Percentiles rank a stretch among this genome's conserved stretches.
These are phyloP conservation scores for Xanthorhoe spadicearia DNA, from an alignment of 2,888 invertebrate species.

Conservation along the genomic window DNA sequence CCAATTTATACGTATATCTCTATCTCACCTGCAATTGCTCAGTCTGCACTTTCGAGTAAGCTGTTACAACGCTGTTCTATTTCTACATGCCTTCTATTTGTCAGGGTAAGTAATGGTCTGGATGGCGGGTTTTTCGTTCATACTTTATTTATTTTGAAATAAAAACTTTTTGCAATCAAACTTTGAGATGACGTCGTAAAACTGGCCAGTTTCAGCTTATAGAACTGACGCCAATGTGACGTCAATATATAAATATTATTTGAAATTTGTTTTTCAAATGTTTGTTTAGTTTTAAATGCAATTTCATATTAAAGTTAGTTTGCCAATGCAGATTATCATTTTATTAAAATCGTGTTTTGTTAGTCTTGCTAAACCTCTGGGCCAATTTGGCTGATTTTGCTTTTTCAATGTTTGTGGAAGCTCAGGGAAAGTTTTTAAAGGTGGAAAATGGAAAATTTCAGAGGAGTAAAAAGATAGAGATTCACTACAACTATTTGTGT, in stretches of 20 bases:
- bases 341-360: too few relatives aligned
- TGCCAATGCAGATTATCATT: too few relatives aligned
- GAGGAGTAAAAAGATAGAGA: too few relatives aligned
- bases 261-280: neutral
- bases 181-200: conserved; percentile 36
- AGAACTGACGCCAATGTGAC: conserved; percentile 1
- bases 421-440: too few relatives aligned
- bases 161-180: conserved; percentile 39
- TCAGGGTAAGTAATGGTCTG: conserved; percentile 36
- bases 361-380: too few relatives aligned
- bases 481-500: too few relatives aligned
- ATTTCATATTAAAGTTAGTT: neutral
- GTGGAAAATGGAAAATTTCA: too few relatives aligned
- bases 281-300: neutral
- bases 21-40: conserved; percentile 34
- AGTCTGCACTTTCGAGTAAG: conserved; percentile 34
- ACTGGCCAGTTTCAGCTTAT: conserved; percentile 26
- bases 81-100: conserved; percentile 36
- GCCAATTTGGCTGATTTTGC: too few relatives aligned
- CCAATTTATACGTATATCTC: conserved; percentile 47
- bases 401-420: too few relatives aligned
- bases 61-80: conserved; percentile 38
- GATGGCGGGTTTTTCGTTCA: conserved; percentile 12
- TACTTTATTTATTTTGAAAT: conserved; percentile 12
- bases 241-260: neutral